phyloP scores from a whole-genome alignment of 30 jellyfish, hydroid and myxozoan species.

The Haliclystus octoradiatus region DNA sequence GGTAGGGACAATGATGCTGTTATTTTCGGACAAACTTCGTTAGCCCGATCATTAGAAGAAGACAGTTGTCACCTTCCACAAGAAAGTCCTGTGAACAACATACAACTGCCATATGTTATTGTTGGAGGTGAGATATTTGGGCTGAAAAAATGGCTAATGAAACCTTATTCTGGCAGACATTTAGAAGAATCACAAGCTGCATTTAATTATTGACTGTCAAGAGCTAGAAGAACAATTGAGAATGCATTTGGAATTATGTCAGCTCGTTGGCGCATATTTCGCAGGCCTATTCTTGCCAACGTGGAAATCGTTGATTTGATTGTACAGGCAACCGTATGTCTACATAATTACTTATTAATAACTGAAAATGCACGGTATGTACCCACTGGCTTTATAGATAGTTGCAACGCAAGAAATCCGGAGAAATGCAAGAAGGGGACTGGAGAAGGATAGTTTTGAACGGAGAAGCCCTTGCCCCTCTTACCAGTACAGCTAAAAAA shows the following conservation, averaged over 20 bases:
- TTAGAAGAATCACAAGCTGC: slow-evolving; percentile 13
- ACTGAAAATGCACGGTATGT: slow-evolving; percentile 41
- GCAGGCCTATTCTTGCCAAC: slow-evolving; percentile 47
- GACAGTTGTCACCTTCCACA: slow-evolving; percentile 10
- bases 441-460: slow-evolving; percentile 21
- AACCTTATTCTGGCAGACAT: slow-evolving; percentile 41
- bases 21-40: slow-evolving; percentile 5
- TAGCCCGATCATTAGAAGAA: slow-evolving; percentile 16
- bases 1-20: slow-evolving; percentile 49
- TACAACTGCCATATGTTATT: slow-evolving; percentile 19
- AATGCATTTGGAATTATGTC: slow-evolving; percentile 38
- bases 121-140: slow-evolving; percentile 42
- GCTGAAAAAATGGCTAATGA: slow-evolving; percentile 41
- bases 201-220: slow-evolving; percentile 27
- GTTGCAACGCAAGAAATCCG: slow-evolving; percentile 14
- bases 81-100: neutral
- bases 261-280: slow-evolving; percentile 51
- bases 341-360: slow-evolving; percentile 51
- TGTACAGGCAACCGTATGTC: slow-evolving; percentile 37
- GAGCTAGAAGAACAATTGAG: slow-evolving; percentile 45
- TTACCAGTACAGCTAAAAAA: neutral
- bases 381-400: slow-evolving; percentile 43
- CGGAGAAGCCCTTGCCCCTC: neutral
- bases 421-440: slow-evolving; percentile 11
- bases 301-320: slow-evolving; percentile 35